phyloP scores from a whole-genome alignment of 2,888 invertebrate species.

The Theodoxus fluviatilis region DNA sequence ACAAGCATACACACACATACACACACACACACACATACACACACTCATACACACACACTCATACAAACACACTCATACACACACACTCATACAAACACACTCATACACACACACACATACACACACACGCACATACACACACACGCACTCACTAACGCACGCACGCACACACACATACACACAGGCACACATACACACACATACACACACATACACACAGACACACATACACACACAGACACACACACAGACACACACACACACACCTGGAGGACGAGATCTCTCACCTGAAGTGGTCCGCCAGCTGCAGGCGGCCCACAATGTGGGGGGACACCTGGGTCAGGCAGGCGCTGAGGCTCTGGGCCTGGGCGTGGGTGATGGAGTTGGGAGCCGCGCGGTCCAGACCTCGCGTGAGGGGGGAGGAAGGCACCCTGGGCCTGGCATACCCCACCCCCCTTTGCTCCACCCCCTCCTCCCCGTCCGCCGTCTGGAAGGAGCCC shows the following conservation, averaged over 20 bases:
- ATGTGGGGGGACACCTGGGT: slow-evolving; percentile 28
- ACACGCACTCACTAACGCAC: neutral
- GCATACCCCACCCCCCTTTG: too few relatives aligned
- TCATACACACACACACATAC: neutral
- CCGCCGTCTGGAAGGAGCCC: slow-evolving; percentile 37
- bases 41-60: neutral
- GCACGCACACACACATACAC: slow-evolving; percentile 17
- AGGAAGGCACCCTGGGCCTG: too few relatives aligned
- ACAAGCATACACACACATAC: neutral
- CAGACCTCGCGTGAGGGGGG: slow-evolving; percentile 27
- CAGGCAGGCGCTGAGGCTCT: slow-evolving; percentile 28
- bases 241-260: neutral
- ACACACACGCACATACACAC: neutral
- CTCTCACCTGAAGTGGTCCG: slow-evolving; percentile 16
- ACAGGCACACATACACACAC: slow-evolving; percentile 20
- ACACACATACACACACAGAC: neutral
- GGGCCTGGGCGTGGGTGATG: slow-evolving; percentile 23
- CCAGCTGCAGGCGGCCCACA: slow-evolving; percentile 15
- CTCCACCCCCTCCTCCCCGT: too few relatives aligned
- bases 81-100: neutral
- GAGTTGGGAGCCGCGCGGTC: slow-evolving; percentile 26
- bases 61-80: neutral
- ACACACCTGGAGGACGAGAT: neutral
- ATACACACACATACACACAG: neutral
- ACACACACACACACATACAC: neutral